phyloP scores from a whole-genome alignment of 2,888 invertebrate species.

The Portevinia maculata region DNA sequence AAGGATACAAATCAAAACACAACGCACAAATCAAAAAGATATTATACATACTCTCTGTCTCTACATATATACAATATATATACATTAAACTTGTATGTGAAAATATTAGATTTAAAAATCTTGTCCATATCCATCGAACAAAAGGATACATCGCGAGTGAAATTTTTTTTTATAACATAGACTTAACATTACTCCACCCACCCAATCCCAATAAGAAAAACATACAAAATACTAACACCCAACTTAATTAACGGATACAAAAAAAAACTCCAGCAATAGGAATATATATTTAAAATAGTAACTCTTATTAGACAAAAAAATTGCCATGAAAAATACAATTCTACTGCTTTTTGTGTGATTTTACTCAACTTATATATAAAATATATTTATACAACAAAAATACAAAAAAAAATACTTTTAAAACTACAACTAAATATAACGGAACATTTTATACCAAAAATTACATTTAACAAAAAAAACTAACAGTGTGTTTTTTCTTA shows the following conservation, averaged over 20 bases:
- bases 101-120: constrained; percentile 27
- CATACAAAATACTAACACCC: constrained; percentile 11
- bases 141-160: constrained; percentile 74
- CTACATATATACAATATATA: constrained; percentile 17
- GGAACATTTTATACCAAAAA: constrained; percentile 68
- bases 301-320: constrained; percentile 57
- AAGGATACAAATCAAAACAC: constrained; percentile 72
- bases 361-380: constrained; percentile 64
- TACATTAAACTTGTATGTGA: constrained; percentile 31
- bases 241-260: constrained; percentile 1
- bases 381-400: constrained; percentile 68
- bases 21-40: constrained; percentile 75
- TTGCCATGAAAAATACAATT: constrained; percentile 72
- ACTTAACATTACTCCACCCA: constrained; percentile 68
- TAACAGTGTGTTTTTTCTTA: constrained; percentile 33
- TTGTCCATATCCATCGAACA: constrained; percentile 74
- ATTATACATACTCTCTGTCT: constrained; percentile 54
- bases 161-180: constrained; percentile 62
- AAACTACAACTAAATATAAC: constrained; percentile 52
- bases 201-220: constrained; percentile 56
- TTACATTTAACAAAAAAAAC: constrained; percentile 31
- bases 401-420: constrained; percentile 28
- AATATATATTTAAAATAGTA: constrained; percentile 44
- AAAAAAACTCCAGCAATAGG: constrained; percentile 23
- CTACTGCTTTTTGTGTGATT: constrained; percentile 75